phyloP scores from a whole-genome alignment of 1,140 invertebrate species.

The Drosophila grimshawi region DNA sequence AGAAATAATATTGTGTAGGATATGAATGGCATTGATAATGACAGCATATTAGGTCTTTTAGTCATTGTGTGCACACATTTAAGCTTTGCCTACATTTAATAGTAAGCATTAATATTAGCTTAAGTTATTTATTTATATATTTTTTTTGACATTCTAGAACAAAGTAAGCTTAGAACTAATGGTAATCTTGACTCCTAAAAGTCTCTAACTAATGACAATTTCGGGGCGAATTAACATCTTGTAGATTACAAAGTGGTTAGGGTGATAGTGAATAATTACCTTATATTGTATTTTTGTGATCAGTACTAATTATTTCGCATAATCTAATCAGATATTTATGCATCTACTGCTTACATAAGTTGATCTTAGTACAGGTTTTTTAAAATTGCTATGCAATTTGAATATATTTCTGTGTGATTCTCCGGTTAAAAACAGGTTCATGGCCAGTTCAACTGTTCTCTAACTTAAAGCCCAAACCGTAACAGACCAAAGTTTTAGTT shows the following conservation, averaged over 20 bases:
- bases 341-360: background rate
- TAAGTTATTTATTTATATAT: too few species aligned
- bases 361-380: background rate
- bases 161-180: too few species aligned
- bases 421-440: background rate
- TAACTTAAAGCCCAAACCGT: background rate
- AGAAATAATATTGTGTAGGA: constrained; percentile 50
- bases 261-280: too few species aligned
- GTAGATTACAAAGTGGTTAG: too few species aligned
- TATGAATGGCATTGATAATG: constrained; percentile 48
- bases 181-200: too few species aligned
- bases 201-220: too few species aligned
- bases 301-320: too few species aligned
- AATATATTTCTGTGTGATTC: background rate
- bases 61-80: background rate
- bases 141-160: too few species aligned
- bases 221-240: too few species aligned
- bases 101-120: too few species aligned
- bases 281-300: too few species aligned
- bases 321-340: too few species aligned
- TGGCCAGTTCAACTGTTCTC: background rate
- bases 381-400: background rate
- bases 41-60: background rate
- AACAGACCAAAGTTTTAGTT: background rate
- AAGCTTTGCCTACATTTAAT: background rate